Base-by-base conservation (phyloP, 2,888 invertebrate genomes). In the Villa cingulata region DNA sequence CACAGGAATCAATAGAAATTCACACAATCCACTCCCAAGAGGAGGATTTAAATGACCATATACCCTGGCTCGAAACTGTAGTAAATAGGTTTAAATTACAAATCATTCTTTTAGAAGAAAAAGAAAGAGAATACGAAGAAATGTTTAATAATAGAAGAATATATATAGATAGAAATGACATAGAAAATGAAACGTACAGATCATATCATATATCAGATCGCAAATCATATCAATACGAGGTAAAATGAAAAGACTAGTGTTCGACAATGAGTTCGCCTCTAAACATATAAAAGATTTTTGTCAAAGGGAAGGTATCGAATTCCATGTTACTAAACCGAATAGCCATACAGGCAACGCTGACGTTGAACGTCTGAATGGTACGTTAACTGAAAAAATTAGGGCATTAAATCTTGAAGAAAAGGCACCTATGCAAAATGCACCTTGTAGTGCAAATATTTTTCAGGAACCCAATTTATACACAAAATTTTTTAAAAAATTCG, bases 211-310 rank as follows among this genome's bases (percentile, higher is more conserved):
- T 27, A 46, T 41, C 23, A 36, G 41, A 5, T 14, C 16, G n/a
- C 41, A 37, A 27, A 40, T 37, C n/a, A 10, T 47, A 27, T 34
- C 37, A 29, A 37, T 43, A 19, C 43, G 41, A 39, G 45, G 45
- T 18, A 49, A 40, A 43, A 42, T 45, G 27, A 46, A 46, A 19
- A 38, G 38, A 46, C 15, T 46, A 6, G 18, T 49, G n/a, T 41
- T 27, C 9, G 47, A 47, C 18, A 44, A 44, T 12, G 50, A 47
- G 23, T 46, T 50, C 27, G 36, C 29, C 17, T 41, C 38, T 17
- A 36, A 29, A 19, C 16, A 41, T 15, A 45, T 48, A n/a, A 45
- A 32, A 29, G 41, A 48, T 18, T 36, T 32, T 12, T 32, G 29
- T 12, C 12, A 32, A 32, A 32, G 12, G 12, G 29, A 32, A 32